Evolutionary conservation across 2,888 invertebrate species (phyloP), one percentile per base, ranked within the genome.

Genomic region (Orthosia cruda): DNA sequence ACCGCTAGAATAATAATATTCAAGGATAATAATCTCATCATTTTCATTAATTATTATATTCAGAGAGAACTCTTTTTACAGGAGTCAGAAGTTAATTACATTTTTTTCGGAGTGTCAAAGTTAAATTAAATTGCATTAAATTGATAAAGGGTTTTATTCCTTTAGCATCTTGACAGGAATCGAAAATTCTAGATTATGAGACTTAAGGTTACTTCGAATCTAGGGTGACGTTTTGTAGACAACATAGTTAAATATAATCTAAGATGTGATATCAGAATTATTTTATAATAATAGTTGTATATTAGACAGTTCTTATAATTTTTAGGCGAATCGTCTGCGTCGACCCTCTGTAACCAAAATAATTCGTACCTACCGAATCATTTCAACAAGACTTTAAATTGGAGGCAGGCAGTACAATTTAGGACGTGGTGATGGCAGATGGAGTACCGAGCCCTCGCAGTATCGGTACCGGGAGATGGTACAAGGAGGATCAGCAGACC

Each of bases 21-120:
- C 55, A 16, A 45, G 23, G 49, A 67, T 64, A 77, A 64, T 49
- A 77, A 71, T 20, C 52, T 61, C 61, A 40, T 55, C 47, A 74
- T 68, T 78, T 79, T 52, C 54, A 55, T 65, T 62, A 83, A 71
- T 70, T 69, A 75, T 79, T 55, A 47, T 68, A 59, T 77, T 83
- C 66, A 18, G 26, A 58, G 70, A 77, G 16, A 74, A 77, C 74
- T 67, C 68, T 72, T 83, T 68, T 83, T 65, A 74, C 63, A 20
- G n/a, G 63, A 71, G 59, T 59, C 67, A 77, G 70, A 70, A 70
- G 77, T 66, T 70, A 82, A 82, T 81, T 82, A 50, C 64, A 50
- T 80, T 71, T 76, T 80, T 83, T 83, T 80, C 61, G 13, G 71
- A 18, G 65, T 74, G 71, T 69, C 77, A 69, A 83, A 77, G 58